phyloP scores from a whole-genome alignment of 2,888 invertebrate genomes.

The Drosophila subquinaria region DNA sequence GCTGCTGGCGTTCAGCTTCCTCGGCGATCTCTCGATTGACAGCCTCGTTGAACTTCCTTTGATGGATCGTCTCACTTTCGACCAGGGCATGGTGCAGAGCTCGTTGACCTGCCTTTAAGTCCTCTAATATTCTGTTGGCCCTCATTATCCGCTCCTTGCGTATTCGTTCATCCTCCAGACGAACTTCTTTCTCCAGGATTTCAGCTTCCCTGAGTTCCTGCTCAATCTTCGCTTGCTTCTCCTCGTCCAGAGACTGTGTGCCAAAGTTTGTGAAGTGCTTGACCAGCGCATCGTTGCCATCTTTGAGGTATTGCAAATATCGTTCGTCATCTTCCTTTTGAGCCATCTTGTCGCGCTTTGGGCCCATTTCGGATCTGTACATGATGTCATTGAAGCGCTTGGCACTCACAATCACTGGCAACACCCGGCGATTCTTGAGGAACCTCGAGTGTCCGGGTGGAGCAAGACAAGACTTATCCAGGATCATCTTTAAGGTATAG shows the following conservation, averaged over 20 bases:
- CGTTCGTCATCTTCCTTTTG: slow-evolving; percentile 51
- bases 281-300: slow-evolving; percentile 55
- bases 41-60: slow-evolving; percentile 40
- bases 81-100: slow-evolving; percentile 48
- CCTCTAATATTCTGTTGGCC: slow-evolving; percentile 52
- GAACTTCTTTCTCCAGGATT: slow-evolving; percentile 11
- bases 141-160: slow-evolving; percentile 63
- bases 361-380: slow-evolving; percentile 43
- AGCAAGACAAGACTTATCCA: slow-evolving; percentile 18
- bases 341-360: slow-evolving; percentile 23
- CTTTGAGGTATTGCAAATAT: slow-evolving; percentile 58
- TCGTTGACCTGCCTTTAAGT: slow-evolving; percentile 58
- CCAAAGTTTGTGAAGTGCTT: slow-evolving; percentile 44
- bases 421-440: slow-evolving; percentile 5
- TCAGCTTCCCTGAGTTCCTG: slow-evolving; percentile 2
- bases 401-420: slow-evolving; percentile 61
- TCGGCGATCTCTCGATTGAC: slow-evolving; percentile 54
- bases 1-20: slow-evolving; percentile 42
- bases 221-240: slow-evolving; percentile 6
- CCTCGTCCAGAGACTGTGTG: slow-evolving; percentile 9
- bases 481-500: slow-evolving; percentile 6
- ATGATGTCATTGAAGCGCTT: slow-evolving; percentile 55
- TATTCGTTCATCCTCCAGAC: slow-evolving; percentile 28
- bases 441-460: slow-evolving; percentile 17
- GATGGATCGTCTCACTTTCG: slow-evolving; percentile 51